Percentiles rank a stretch among this genome's conserved stretches.
Conservation (phyloP, 2,113 vertebrate species). For the Nycticebus coucang region DNA sequence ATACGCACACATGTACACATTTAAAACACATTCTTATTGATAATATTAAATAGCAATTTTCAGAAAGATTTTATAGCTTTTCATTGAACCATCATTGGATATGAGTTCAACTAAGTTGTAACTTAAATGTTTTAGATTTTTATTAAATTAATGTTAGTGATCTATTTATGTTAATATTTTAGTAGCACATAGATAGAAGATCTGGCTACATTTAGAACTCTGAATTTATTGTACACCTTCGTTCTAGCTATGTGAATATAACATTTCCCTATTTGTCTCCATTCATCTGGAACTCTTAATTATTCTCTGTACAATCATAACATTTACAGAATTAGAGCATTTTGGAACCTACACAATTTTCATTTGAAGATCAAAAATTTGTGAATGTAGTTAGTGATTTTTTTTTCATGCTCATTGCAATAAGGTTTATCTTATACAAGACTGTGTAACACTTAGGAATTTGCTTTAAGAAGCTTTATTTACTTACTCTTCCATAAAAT, state of each 20-base stretch:
- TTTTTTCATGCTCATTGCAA: not conserved
- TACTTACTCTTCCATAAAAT: constrained; percentile 24
- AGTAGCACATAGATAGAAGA: not conserved
- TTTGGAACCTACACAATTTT: constrained; percentile 42
- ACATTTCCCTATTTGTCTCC: not conserved
- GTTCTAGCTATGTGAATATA: constrained; percentile 21
- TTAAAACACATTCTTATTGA: constrained; percentile 46
- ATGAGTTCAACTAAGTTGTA: constrained; percentile 35
- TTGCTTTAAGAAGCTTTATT: constrained; percentile 47
- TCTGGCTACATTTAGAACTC: not conserved
- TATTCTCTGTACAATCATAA: not conserved
- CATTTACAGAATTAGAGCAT: not conserved
- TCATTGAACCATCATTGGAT: not conserved
- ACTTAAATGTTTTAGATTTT: constrained; percentile 30
- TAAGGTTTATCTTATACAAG: constrained; percentile 16
- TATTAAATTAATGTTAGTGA: not conserved
- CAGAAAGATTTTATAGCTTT: not conserved
- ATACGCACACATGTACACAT: not conserved
- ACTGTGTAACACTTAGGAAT: constrained; percentile 37
- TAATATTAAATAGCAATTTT: constrained; percentile 29
- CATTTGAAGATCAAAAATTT: constrained; percentile 18
- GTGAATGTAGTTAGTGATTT: constrained; percentile 29
- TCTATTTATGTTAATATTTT: constrained; percentile 54
- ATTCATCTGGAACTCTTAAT: not conserved
- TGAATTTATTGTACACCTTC: constrained; percentile 60